Percentiles rank a stretch among this genome's conserved stretches.
phyloP scores from a whole-genome alignment of 2,113 vertebrate species.

The Stictonetta naevosa region DNA sequence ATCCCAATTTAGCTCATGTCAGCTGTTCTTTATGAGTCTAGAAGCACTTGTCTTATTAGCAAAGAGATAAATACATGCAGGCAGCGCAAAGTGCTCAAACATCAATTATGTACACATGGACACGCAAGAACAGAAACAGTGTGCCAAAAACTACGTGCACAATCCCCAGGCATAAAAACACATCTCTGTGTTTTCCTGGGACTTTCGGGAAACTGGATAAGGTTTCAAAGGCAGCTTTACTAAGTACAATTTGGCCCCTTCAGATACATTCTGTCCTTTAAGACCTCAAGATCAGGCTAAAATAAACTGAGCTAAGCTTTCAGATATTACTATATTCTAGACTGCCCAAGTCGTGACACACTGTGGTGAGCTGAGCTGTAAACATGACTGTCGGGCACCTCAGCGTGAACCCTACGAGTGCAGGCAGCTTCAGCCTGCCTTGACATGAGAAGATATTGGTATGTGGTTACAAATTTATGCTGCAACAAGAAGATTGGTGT shows the following conservation, averaged over 20 bases:
- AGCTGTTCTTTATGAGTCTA: conserved; percentile 58
- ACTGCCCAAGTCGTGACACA: background rate
- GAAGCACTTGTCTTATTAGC: conserved; percentile 52
- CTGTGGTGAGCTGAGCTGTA: background rate
- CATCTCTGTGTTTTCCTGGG: background rate
- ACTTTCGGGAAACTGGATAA: background rate
- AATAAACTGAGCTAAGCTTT: background rate
- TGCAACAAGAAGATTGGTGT: background rate
- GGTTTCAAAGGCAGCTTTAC: background rate
- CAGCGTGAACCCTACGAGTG: rapidly evolving
- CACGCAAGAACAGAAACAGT: background rate
- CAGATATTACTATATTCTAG: background rate
- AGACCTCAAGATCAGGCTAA: background rate
- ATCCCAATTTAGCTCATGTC: conserved; percentile 64
- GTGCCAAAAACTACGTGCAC: background rate
- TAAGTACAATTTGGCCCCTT: background rate
- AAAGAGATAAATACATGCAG: conserved; percentile 50
- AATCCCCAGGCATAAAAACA: background rate
- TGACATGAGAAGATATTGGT: background rate
- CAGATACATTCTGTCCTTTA: background rate
- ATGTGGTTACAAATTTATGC: background rate
- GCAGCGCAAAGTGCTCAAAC: conserved; percentile 20
- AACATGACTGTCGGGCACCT: background rate
- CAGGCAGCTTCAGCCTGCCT: background rate
- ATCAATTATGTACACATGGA: background rate